phyloP scores from a whole-genome alignment of 2,888 invertebrate species.

The Hesperia comma region DNA sequence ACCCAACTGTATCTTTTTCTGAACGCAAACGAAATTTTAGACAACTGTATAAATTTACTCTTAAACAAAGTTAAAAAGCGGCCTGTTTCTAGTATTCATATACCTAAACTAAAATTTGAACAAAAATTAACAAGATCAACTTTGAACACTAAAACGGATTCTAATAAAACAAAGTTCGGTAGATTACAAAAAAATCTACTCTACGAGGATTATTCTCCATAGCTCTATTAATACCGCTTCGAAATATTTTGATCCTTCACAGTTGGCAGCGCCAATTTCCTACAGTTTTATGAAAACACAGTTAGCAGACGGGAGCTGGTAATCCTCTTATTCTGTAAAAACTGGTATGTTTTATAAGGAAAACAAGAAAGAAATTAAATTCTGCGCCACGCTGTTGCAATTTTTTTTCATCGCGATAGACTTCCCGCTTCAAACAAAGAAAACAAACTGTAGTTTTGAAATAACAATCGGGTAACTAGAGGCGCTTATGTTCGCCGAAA shows the following conservation, averaged over 20 bases:
- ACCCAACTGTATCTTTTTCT: too few relatives aligned
- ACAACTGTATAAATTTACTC: too few relatives aligned
- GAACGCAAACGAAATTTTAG: too few relatives aligned
- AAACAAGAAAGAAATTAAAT: conserved; percentile 9
- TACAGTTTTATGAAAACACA: conserved; percentile 9
- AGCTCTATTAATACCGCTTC: background rate
- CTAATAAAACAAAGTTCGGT: too few relatives aligned
- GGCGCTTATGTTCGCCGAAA: background rate
- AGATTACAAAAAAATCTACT: too few relatives aligned
- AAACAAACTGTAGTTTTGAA: background rate
- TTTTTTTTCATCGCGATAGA: conserved; percentile 1
- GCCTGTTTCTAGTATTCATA: too few relatives aligned
- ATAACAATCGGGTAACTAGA: background rate
- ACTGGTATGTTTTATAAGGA: conserved; percentile 5
- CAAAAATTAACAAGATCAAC: too few relatives aligned
- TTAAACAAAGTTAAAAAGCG: too few relatives aligned
- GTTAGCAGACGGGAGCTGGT: conserved; percentile 1
- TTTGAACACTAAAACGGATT: too few relatives aligned
- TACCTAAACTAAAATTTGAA: too few relatives aligned
- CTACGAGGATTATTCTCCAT: too few relatives aligned
- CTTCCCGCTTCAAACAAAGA: background rate
- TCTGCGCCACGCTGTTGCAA: conserved; percentile 1
- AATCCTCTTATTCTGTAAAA: conserved; percentile 7
- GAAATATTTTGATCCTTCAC: conserved; percentile 4
- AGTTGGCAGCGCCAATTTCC: background rate